Conservation (phyloP, 2,113 vertebrate genomes). For the Platycercus adscitus region DNA sequence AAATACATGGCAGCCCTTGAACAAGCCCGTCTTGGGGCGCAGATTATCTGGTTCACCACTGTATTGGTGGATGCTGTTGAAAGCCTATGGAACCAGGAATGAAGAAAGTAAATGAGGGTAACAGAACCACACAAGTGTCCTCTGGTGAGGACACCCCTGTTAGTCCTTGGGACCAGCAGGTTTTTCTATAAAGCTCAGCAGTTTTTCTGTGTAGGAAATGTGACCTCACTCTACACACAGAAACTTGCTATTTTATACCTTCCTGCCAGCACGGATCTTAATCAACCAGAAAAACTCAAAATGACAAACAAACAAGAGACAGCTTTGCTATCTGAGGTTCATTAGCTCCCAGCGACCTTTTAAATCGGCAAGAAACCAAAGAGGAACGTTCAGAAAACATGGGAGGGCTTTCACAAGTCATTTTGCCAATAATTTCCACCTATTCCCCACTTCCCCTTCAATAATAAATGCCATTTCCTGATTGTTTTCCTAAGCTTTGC, state of each 20-base stretch:
- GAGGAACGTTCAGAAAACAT: constrained; percentile 10
- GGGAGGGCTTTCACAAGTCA: constrained; percentile 32
- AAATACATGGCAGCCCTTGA: background rate
- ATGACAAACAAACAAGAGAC: constrained; percentile 79
- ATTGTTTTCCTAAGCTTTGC: constrained; percentile 23
- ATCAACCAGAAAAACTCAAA: constrained; percentile 81
- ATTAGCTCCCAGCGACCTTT: constrained; percentile 75
- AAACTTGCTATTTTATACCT: constrained; percentile 62
- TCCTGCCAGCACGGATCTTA: constrained; percentile 74
- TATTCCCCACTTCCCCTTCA: background rate
- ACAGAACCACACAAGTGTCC: background rate
- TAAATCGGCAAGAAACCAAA: constrained; percentile 45
- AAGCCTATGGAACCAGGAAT: background rate
- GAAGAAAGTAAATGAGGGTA: background rate
- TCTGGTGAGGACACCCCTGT: background rate
- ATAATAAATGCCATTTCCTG: constrained; percentile 23
- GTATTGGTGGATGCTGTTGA: background rate
- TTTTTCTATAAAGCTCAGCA: constrained; percentile 52
- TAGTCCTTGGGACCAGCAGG: background rate
- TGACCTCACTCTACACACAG: constrained; percentile 37
- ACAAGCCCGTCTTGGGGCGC: background rate
- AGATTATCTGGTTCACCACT: background rate
- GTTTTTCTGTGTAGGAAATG: constrained; percentile 26
- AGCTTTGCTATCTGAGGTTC: constrained; percentile 78
- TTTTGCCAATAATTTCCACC: constrained; percentile 4